Evolutionary conservation across 2,113 vertebrate species (phyloP), one percentile per base, ranked within the genome.

Genomic region (Eulemur macaco): DNA sequence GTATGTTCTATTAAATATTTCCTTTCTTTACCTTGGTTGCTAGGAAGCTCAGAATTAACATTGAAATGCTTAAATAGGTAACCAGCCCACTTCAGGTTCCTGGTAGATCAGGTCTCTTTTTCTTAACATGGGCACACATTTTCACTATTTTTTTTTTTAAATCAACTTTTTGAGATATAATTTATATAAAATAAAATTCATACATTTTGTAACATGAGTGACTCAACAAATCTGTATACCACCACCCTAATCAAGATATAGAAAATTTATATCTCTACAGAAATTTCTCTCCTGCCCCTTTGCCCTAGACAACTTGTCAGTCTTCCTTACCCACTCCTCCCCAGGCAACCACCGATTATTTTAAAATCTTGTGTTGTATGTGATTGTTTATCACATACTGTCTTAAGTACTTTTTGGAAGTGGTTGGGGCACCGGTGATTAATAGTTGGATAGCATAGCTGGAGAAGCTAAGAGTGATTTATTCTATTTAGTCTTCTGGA

Each of bases 31-130:
- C 13, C 21, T 81, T 77, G 76, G 3, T 92, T 94, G 52, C 52
- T 50, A 50, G 45, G 69, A 94, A 94, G 85, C 82, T 58, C 77
- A 92, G 90, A 82, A 60, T 63, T 74, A 64, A 82, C 29, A 34
- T 63, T 56, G 45, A 86, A 45, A 76, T 86, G 11, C 11, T 86
- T 56, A 74, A 8, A 1, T 64, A 64, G 56, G 11, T 73, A 66
- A 50, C 23, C 34, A 45, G 20, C 34, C 64, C 78, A 45, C 17
- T 76, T 92, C 63, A 52, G 74, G 12, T 84, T 94, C 45, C 71
- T 52, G 5, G n/a, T 77, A n/a, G 63, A 15, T 93, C 31, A 94
- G 18, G 23, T 85, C 47, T 88, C 63, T 37, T 42, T n/a, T 64
- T 58, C 29, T 73, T 74, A 78, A 56, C 31, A 4, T 52, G 76